Base-by-base conservation (phyloP, 1,140 invertebrate species). In the Parapsyche elsis region DNA sequence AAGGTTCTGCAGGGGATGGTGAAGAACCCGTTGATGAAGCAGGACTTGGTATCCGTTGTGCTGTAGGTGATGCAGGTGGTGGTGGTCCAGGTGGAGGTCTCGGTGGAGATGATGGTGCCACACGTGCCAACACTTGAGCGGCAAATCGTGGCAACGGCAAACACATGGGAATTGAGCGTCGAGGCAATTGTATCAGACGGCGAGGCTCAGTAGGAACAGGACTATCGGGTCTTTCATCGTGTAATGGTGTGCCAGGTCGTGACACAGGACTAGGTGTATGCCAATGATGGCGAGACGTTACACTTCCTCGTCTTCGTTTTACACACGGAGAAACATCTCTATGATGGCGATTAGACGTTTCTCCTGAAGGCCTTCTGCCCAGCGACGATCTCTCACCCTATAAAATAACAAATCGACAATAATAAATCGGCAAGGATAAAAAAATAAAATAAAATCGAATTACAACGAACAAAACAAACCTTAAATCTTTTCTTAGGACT, bases 141-240 rank as follows among this genome's bases (percentile, higher is more conserved):
- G 95, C 96, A 85, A 97, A 97, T 86, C 94, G 93, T 0, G 96
- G 95, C 80, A 97, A 87, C 2, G 95, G 95, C 77, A 97, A 86
- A 80, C 93, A 94, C 83, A 97, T 89, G 4, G 95, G 93, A 76
- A 90, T 88, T 71, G 92, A 90, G 84, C 92, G 92, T 7, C 89
- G 85, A 9, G 80, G 80, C 12, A 77, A 9, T 21, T 71, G 80
- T 0, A 90, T 89, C 26, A 90, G 87, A 16, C 92, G 91, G 30
- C 94, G 89, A 9, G 94, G 93, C 84, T 95, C 94, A 53, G 90
- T 91, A 1, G 94, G 94, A 77, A 91, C 87, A 61, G 93, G 87
- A 83, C 93, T 94, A 84, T 95, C 94, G 0, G 94, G 94, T 46
- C 93, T 88, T 84, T 96, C 95, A 86, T 96, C 95, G 82, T 94